Base-by-base conservation (phyloP, 2,113 vertebrate genomes). In the Sceloporus undulatus region DNA sequence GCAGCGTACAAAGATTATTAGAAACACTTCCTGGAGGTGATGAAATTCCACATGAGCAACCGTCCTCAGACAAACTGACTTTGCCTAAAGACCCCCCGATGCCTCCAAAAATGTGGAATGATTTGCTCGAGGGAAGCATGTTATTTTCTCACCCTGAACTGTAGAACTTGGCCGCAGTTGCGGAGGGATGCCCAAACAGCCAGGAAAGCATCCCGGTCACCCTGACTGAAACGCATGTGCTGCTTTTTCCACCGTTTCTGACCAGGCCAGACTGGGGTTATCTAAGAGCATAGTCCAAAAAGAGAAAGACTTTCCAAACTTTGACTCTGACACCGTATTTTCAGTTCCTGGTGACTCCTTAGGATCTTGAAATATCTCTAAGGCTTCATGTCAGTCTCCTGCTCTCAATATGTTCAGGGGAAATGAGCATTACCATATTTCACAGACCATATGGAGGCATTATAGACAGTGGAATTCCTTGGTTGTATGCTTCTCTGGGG, bases 41-140 rank as follows among this genome's bases (percentile, higher is more conserved):
- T 70, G 89, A 93, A 91, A 38, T 80, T n/a, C 86, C 83, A 87
- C 85, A 85, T 79, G 71, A 91, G 14, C 74, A 40, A n/a, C 77
- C 87, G 92, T 80, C 23, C 9, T 87, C 29, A 65, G 82, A 75
- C 59, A 80, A 90, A 90, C n/a, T 38, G 86, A 87, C 91, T 9
- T 19, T 66, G 77, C 90, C 73, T 90, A 84, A 90, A 85, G 84
- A 90, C 85, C 91, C 87, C 85, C 56, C 92, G 92, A 89, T 71
- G 82, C 0, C 85, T 93, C 92, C 89, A 95, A 89, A 96, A 95
- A 90, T 96, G 68, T 95, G 90, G 91, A 78, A 95, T 90, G 89
- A 94, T 96, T 93, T 95, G 34, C 70, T 29, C 11, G 93, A 93
- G 91, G 91, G 94, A 95, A 82, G 65, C 71, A 62, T 78, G 87